Percentiles rank a stretch among this genome's conserved stretches.
Evolutionary conservation across 2,797 vertebrate genomes (phyloP).

Genomic region (Thripadectes ignobilis): DNA sequence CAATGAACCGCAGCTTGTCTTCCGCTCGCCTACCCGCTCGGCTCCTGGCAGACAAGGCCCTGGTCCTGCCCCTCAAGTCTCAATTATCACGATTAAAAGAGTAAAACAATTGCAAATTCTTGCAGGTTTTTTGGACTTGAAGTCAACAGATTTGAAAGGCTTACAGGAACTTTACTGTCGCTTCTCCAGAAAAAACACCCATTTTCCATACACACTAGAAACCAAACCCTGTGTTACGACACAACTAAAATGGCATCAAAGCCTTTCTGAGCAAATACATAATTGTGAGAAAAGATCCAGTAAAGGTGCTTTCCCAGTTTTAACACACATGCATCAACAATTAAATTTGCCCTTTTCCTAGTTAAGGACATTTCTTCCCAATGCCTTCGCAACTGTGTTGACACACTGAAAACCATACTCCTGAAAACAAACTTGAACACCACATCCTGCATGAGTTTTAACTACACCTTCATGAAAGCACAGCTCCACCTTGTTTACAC

Average conservation of each 20-base stretch:
- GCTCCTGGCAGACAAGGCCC: background rate
- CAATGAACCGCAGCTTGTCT: background rate
- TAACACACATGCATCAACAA: background rate
- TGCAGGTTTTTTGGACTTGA: background rate
- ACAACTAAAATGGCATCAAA: background rate
- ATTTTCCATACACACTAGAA: background rate
- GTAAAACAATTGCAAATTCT: background rate
- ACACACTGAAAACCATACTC: background rate
- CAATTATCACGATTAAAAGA: rapidly evolving
- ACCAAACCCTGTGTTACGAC: background rate
- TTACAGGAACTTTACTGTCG: background rate
- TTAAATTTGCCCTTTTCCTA: background rate
- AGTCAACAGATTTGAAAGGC: background rate
- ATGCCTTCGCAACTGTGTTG: background rate
- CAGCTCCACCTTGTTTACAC: background rate
- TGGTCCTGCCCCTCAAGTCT: background rate
- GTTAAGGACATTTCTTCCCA: background rate
- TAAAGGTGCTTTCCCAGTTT: background rate
- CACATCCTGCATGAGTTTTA: background rate
- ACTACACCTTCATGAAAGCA: background rate
- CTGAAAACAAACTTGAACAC: background rate
- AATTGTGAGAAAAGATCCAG: background rate
- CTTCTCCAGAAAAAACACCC: background rate
- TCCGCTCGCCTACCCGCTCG: rapidly evolving
- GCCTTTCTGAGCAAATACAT: background rate